Percentiles rank a stretch among this genome's conserved stretches.
These are phyloP conservation scores for Sarcophaga carnaria DNA, from an alignment of 2,888 invertebrate genomes.

Conservation along the genomic window DNA sequence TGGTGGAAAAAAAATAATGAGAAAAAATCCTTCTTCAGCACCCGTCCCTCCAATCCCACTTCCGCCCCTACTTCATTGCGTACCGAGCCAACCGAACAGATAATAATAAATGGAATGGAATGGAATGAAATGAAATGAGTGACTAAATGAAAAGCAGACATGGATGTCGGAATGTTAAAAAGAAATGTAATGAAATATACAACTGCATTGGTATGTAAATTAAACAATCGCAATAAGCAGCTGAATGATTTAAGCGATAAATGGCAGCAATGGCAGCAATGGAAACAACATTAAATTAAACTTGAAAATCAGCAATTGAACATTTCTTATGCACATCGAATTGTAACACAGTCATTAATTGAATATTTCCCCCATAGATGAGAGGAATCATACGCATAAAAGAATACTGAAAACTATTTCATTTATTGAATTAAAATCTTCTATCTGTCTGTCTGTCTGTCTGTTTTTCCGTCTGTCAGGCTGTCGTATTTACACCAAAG, in stretches of 20 bases:
- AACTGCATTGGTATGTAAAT: slow-evolving; percentile 39
- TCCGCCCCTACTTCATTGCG: background rate
- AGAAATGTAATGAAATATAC: slow-evolving; percentile 3
- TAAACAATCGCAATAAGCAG: slow-evolving; percentile 30
- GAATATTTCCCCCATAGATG: background rate
- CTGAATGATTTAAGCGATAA: slow-evolving; percentile 23
- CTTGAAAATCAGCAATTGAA: slow-evolving; percentile 30
- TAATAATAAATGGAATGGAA: background rate
- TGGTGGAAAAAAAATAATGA: background rate
- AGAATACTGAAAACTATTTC: slow-evolving; percentile 5
- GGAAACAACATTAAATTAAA: slow-evolving; percentile 27
- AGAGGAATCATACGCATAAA: background rate
- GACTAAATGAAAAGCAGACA: background rate
- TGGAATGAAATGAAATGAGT: slow-evolving; percentile 14
- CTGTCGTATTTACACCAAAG: background rate
- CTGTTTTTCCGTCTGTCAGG: background rate
- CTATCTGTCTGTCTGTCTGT: background rate
- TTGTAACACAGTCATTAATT: slow-evolving; percentile 12
- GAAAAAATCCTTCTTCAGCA: background rate
- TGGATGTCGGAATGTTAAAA: slow-evolving; percentile 1
- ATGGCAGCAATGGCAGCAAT: background rate
- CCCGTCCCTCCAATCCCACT: background rate
- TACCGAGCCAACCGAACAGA: background rate
- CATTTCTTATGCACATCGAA: background rate
- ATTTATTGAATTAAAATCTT: background rate